Base-by-base conservation (phyloP, 2,113 vertebrate species). In the Chelonoidis abingdonii region DNA sequence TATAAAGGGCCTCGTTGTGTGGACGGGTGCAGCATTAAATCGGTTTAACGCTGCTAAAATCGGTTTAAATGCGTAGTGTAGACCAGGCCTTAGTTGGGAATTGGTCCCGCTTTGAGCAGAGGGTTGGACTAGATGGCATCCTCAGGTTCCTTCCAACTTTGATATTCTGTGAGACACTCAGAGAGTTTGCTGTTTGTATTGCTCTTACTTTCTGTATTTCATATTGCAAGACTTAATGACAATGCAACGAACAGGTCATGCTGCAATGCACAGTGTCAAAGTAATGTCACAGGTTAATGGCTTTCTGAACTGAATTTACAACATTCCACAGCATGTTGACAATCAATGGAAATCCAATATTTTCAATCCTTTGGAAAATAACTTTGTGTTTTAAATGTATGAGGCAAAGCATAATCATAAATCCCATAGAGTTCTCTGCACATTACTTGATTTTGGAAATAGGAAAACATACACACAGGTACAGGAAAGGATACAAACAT, bases 261-360 rank as follows among this genome's bases (percentile, higher is more conserved):
- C 86, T 97, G 85, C 89, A 79, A 86, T 47, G 44, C 89, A 41
- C 65, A 44, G 2, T 88, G 80, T 94, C 92, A 96, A 93, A 92
- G 93, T 93, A 93, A 78, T 83, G 25, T 95, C 93, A 92, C 59
- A 91, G 95, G 88, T 87, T 56, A 93, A 65, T 50, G 50, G 10
- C 69, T 90, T 97, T 95, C 93, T 94, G 89, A 96, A 83, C 41
- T 83, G 96, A 96, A 93, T 98, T 93, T 97, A 80, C 95, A 96
- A 90, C 57, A 85, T 80, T 35, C 27, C 44, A 79, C 53, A 94
- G 88, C 56, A 76, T 76, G 59, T 44, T 91, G 76, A 86, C 49
- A 41, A 85, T 93, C 80, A 89, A 21, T 29, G 47, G n/a, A 47
- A 11, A 76, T 59, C 14, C 83, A 83, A 83, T 90, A 82, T 79